These are phyloP conservation scores for Crocallis elinguaria DNA, from an alignment of 2,888 invertebrate genomes.

Conservation along the genomic window DNA sequence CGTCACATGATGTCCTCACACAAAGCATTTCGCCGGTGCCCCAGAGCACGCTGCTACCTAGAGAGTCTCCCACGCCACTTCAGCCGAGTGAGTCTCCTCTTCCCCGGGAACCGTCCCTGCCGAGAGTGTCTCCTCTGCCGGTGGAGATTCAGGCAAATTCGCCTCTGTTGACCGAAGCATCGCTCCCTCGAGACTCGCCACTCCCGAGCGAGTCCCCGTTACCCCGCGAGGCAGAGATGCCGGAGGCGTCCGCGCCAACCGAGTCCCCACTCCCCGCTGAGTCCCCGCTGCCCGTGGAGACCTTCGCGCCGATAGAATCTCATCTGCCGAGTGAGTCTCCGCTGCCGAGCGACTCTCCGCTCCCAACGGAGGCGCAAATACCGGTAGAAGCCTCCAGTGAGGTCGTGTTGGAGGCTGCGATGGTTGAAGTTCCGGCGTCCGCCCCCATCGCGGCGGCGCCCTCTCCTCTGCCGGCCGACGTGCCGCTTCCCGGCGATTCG, in stretches of 20 bases:
- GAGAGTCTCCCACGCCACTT: slow-evolving; percentile 34
- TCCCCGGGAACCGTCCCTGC: slow-evolving; percentile 28
- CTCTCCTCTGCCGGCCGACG: slow-evolving; percentile 20
- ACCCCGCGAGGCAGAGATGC: not conserved
- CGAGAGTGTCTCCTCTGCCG: slow-evolving; percentile 28
- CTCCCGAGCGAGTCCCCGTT: slow-evolving; percentile 33
- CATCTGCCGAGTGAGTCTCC: slow-evolving; percentile 37
- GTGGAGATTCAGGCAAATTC: slow-evolving; percentile 28
- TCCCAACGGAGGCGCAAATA: slow-evolving; percentile 15
- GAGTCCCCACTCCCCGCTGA: too few relatives aligned
- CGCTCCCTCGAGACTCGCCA: slow-evolving; percentile 36
- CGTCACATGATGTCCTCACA: too few relatives aligned
- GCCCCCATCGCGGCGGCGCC: slow-evolving; percentile 25
- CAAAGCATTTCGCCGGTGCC: too few relatives aligned
- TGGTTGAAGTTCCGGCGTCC: slow-evolving; percentile 22
- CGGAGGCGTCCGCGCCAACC: slow-evolving; percentile 21
- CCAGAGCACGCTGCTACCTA: slow-evolving; percentile 8
- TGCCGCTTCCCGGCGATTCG: slow-evolving; percentile 23
- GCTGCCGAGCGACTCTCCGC: slow-evolving; percentile 23
- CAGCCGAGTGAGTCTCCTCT: slow-evolving; percentile 32
- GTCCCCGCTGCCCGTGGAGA: slow-evolving; percentile 37
- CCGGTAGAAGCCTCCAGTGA: slow-evolving; percentile 5
- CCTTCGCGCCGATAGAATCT: slow-evolving; percentile 29
- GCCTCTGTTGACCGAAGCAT: slow-evolving; percentile 31
- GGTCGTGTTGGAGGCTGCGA: not conserved